Evolutionary conservation across 1,140 invertebrate species (phyloP).

Genomic region (Arctopsyche grandis): DNA sequence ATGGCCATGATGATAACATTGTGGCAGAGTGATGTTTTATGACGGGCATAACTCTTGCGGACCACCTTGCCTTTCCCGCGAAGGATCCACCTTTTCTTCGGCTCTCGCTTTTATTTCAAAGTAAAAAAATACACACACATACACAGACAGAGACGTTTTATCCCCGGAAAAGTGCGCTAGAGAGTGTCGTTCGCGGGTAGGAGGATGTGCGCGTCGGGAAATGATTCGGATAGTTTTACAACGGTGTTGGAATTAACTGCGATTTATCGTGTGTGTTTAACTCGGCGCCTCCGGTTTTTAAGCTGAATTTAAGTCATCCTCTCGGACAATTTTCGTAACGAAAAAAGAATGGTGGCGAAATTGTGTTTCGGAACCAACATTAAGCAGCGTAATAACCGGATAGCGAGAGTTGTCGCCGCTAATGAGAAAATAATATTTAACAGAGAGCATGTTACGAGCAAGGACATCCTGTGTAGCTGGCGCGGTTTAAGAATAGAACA

Average conservation of each 20-base stretch:
- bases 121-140: too few relatives aligned
- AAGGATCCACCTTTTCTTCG: neutral
- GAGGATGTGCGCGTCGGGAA: too few relatives aligned
- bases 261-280: too few relatives aligned
- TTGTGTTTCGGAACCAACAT: slow-evolving; percentile 9
- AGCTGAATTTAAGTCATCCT: too few relatives aligned
- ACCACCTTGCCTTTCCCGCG: slow-evolving; percentile 46
- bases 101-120: neutral
- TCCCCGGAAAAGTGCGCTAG: too few relatives aligned
- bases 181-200: too few relatives aligned
- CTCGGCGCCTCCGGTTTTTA: too few relatives aligned
- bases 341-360: neutral
- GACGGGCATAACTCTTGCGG: slow-evolving; percentile 46
- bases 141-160: too few relatives aligned
- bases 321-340: neutral
- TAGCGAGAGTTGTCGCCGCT: slow-evolving; percentile 41
- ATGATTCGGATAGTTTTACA: too few relatives aligned
- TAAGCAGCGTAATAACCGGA: slow-evolving; percentile 41
- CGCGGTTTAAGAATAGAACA: too few relatives aligned
- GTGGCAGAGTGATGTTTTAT: slow-evolving; percentile 51
- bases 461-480: too few relatives aligned
- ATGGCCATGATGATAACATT: slow-evolving; percentile 51
- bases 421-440: slow-evolving; percentile 52
- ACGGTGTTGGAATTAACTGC: too few relatives aligned
- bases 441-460: neutral